These are phyloP conservation scores for Tetragnatha montana DNA, from an alignment of 2,888 invertebrate species.

Conservation along the genomic window DNA sequence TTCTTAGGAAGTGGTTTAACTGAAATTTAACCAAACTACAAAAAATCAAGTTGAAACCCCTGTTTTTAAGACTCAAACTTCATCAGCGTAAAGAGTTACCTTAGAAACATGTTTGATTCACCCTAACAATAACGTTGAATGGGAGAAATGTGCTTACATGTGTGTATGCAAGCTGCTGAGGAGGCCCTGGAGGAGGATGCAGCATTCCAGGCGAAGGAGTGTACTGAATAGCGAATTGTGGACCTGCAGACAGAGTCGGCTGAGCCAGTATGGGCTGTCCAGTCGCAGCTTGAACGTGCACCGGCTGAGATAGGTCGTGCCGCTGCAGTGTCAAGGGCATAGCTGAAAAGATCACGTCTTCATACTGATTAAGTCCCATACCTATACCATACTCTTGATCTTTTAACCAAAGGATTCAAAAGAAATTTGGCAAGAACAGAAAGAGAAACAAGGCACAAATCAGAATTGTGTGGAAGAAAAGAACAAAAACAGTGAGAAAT, in stretches of 20 bases:
- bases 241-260: conserved; percentile 82
- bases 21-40: too few species aligned
- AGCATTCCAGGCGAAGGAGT: conserved; percentile 70
- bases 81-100: too few species aligned
- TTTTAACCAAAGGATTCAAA: conserved; percentile 52
- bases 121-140: too few species aligned
- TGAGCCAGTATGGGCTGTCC: conserved; percentile 89
- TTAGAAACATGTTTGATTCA: too few species aligned
- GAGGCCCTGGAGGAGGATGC: conserved; percentile 69
- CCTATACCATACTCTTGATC: conserved; percentile 59
- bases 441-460: conserved; percentile 38
- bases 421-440: conserved; percentile 50
- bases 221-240: conserved; percentile 72
- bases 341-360: conserved; percentile 66
- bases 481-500: not conserved
- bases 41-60: too few species aligned
- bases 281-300: conserved; percentile 87
- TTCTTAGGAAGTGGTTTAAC: too few species aligned
- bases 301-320: conserved; percentile 82
- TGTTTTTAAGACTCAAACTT: too few species aligned
- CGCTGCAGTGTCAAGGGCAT: conserved; percentile 73
- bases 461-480: conserved; percentile 4
- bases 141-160: conserved; percentile 48
- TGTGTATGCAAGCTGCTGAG: conserved; percentile 66
- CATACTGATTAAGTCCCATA: conserved; percentile 66